Conservation (phyloP, 1,140 invertebrate genomes). For the Listronotus bonariensis region DNA sequence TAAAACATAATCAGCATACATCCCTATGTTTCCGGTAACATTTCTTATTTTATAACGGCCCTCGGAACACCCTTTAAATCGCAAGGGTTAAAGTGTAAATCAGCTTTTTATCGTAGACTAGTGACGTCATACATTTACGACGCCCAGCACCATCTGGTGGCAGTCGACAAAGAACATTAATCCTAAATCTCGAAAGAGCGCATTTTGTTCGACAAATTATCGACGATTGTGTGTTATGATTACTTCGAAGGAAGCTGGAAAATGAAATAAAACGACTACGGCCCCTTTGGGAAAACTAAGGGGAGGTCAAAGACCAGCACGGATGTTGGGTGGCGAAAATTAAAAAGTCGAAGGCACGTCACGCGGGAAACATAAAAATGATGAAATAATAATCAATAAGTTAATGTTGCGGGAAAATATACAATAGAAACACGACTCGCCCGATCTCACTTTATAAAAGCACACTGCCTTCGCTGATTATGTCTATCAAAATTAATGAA, state of each 20-base stretch:
- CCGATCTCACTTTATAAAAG: too few species aligned
- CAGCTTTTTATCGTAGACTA: constrained; percentile 8
- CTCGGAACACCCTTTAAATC: constrained; percentile 8
- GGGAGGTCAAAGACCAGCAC: neutral
- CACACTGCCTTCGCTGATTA: too few species aligned
- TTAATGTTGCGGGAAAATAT: too few species aligned
- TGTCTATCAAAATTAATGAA: too few species aligned
- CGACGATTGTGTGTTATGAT: constrained; percentile 24
- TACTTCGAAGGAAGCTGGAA: constrained; percentile 8
- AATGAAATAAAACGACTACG: constrained; percentile 18
- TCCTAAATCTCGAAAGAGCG: constrained; percentile 11
- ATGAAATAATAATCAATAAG: too few species aligned
- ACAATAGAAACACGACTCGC: too few species aligned
- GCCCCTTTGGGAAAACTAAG: neutral
- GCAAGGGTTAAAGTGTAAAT: constrained; percentile 12
- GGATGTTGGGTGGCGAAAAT: too few species aligned
- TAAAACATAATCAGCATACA: neutral
- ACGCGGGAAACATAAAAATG: too few species aligned
- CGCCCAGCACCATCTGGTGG: constrained; percentile 10
- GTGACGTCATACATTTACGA: constrained; percentile 2
- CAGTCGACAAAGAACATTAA: constrained; percentile 4
- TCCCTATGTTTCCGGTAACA: constrained; percentile 3
- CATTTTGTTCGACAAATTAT: constrained; percentile 25
- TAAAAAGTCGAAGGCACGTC: too few species aligned
- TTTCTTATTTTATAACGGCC: constrained; percentile 1